Percentiles rank a stretch among this genome's conserved stretches.
Evolutionary conservation across 2,888 invertebrate genomes (phyloP).

Genomic region (Tetragonisca angustula): DNA sequence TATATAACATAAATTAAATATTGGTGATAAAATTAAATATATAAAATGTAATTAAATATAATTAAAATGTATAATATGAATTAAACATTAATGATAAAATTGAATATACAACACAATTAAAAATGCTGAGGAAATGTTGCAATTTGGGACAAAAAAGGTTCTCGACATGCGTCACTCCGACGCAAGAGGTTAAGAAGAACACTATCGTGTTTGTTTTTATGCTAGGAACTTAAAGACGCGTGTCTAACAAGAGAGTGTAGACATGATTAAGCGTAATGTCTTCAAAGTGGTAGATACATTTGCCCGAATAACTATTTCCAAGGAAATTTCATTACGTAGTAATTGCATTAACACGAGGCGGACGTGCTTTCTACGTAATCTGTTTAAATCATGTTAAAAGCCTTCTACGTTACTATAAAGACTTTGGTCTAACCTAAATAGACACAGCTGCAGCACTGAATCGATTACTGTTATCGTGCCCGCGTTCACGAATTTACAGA

Average conservation of each 20-base stretch:
- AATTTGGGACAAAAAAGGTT: no score
- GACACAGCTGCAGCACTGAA: background rate
- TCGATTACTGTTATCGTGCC: background rate
- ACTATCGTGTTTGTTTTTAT: background rate
- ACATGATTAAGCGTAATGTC: background rate
- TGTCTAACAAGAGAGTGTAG: no score
- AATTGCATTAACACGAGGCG: background rate
- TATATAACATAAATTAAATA: no score
- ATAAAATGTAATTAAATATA: no score
- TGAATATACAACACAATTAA: no score
- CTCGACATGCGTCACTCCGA: no score
- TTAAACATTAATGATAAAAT: no score
- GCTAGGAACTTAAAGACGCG: background rate
- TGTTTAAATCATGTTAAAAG: slow-evolving; percentile 15
- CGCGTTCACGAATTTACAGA: background rate
- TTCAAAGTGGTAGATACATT: background rate
- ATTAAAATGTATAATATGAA: no score
- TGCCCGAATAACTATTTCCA: background rate
- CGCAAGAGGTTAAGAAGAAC: background rate
- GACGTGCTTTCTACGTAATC: background rate
- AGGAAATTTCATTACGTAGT: background rate
- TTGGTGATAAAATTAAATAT: no score
- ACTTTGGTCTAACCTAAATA: background rate
- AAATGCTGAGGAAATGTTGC: no score
- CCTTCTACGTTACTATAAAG: background rate